Evolutionary conservation across 2,113 vertebrate genomes (phyloP).

Genomic region (Azemiops feae): DNA sequence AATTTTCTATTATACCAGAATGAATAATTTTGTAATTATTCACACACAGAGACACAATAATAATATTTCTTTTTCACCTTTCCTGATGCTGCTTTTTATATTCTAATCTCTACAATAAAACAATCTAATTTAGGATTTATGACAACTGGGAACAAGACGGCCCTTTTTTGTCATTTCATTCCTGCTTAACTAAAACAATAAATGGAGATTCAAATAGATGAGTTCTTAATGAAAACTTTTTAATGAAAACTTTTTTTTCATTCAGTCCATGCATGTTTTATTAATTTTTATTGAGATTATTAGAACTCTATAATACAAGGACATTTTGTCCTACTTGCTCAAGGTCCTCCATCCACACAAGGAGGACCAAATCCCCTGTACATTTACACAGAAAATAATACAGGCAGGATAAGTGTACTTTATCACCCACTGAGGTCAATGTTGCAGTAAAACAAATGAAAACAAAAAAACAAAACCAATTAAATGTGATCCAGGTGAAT

Average conservation of each 20-base stretch:
- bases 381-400: neutral
- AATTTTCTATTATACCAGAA: neutral
- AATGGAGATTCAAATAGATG: neutral
- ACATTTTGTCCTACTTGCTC: neutral
- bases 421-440: neutral
- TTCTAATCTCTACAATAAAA: neutral
- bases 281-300: neutral
- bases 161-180: neutral
- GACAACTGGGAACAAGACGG: neutral
- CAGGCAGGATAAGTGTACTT: neutral
- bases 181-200: neutral
- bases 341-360: neutral
- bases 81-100: neutral
- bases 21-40: neutral
- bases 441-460: neutral
- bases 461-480: neutral
- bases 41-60: neutral
- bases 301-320: neutral
- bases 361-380: neutral
- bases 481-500: neutral
- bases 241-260: neutral
- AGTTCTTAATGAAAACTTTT: neutral
- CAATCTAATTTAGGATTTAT: neutral
- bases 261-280: neutral
- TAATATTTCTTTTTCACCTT: neutral